phyloP scores from a whole-genome alignment of 2,888 invertebrate genomes.

The Chromoteleia sp. region DNA sequence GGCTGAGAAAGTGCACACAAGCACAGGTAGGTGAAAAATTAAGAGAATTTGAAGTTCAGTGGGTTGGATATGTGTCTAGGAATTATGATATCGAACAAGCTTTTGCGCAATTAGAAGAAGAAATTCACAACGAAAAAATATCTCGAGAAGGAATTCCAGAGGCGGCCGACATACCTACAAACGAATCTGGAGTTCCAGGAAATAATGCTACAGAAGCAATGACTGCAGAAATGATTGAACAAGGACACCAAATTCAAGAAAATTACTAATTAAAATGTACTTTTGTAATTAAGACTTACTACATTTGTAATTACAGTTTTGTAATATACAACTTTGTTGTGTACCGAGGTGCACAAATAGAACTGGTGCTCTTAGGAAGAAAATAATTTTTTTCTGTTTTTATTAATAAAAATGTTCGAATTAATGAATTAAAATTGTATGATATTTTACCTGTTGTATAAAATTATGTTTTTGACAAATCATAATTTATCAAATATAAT shows the following conservation, averaged over 20 bases:
- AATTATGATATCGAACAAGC: conserved; percentile 99
- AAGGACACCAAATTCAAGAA: conserved; percentile 84
- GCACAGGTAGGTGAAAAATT: conserved; percentile 95
- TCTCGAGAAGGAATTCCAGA: conserved; percentile 75
- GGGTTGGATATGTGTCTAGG: conserved; percentile 98
- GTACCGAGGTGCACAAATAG: too few species aligned
- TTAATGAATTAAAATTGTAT: too few species aligned
- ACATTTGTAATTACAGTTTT: too few species aligned
- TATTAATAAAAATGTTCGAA: too few species aligned
- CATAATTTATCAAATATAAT: too few species aligned
- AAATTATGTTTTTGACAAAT: too few species aligned
- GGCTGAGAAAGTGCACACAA: conserved; percentile 97
- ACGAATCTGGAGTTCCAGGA: conserved; percentile 76
- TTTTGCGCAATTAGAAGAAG: conserved; percentile 93
- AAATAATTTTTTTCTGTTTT: too few species aligned
- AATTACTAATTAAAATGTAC: too few species aligned
- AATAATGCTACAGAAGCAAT: conserved; percentile 79
- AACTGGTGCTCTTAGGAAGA: too few species aligned
- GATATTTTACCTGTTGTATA: too few species aligned
- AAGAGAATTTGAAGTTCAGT: conserved; percentile 94
- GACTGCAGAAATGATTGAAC: conserved; percentile 76
- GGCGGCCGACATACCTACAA: conserved; percentile 74
- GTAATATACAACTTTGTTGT: too few species aligned
- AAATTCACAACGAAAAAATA: conserved; percentile 80
- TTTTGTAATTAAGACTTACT: too few species aligned